Percentiles rank a stretch among this genome's conserved stretches.
Conservation (phyloP, 2,113 vertebrate species). For the Upupa epops region DNA sequence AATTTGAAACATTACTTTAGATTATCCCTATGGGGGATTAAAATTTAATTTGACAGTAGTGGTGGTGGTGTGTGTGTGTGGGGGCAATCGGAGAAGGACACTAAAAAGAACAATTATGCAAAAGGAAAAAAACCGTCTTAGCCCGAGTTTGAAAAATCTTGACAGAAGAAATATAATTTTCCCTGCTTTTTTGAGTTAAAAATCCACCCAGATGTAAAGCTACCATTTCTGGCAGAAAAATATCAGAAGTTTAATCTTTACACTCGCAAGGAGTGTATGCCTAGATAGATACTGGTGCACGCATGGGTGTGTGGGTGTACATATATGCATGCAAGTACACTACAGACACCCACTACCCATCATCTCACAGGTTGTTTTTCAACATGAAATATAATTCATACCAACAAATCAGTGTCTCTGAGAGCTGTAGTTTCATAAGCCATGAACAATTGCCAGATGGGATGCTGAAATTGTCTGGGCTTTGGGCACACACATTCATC, state of each 20-base stretch:
- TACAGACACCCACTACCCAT: neutral
- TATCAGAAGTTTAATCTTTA: neutral
- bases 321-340: neutral
- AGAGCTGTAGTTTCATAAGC: neutral
- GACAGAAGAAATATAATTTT: neutral
- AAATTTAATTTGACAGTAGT: neutral
- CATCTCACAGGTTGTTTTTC: neutral
- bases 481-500: neutral
- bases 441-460: neutral
- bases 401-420: neutral
- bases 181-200: neutral
- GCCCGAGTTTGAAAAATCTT: neutral
- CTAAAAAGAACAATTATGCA: neutral
- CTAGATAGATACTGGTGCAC: neutral
- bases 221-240: neutral
- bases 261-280: neutral
- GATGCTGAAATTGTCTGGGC: neutral
- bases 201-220: neutral
- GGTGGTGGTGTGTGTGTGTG: no score
- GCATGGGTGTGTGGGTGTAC: fast-evolving
- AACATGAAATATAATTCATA: neutral
- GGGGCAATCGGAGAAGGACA: neutral
- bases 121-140: neutral
- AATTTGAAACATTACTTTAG: neutral
- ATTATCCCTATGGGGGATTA: neutral